Conservation (phyloP, 2,888 invertebrate species). For the Drosophila kokeensis region DNA sequence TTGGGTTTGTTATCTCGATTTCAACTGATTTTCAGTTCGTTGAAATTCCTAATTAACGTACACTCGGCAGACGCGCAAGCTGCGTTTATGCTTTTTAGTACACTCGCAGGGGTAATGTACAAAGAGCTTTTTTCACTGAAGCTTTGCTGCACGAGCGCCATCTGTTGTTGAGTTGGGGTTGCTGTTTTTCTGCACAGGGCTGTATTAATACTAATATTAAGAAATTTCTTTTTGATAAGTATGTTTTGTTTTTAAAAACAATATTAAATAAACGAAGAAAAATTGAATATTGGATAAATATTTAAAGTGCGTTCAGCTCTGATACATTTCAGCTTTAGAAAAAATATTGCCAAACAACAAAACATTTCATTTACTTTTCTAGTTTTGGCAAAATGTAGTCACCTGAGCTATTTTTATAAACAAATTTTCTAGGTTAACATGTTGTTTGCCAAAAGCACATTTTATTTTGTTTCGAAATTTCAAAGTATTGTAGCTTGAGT, state of each 20-base stretch:
- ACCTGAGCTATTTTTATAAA: neutral
- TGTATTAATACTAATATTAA: neutral
- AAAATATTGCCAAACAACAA: neutral
- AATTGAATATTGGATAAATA: neutral
- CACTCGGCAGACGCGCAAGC: conserved; percentile 55
- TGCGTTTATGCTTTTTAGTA: conserved; percentile 67
- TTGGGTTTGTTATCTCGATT: conserved; percentile 83
- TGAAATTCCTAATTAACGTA: conserved; percentile 77
- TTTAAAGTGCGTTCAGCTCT: neutral
- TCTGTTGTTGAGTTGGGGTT: conserved; percentile 24
- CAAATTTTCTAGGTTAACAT: neutral
- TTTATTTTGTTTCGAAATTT: neutral
- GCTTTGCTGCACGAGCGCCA: conserved; percentile 39
- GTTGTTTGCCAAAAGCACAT: conserved; percentile 3
- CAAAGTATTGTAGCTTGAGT: neutral
- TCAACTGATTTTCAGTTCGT: conserved; percentile 81
- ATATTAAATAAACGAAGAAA: neutral
- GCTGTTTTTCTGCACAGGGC: neutral
- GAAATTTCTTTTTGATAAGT: neutral
- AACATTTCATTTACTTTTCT: neutral
- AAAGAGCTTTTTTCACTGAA: conserved; percentile 35
- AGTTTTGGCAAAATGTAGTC: neutral
- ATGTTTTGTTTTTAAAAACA: neutral
- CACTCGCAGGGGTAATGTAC: conserved; percentile 46
- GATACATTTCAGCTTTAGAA: neutral